Evolutionary conservation across 2,797 vertebrate genomes (phyloP).

Genomic region (Pitangus sulphuratus): DNA sequence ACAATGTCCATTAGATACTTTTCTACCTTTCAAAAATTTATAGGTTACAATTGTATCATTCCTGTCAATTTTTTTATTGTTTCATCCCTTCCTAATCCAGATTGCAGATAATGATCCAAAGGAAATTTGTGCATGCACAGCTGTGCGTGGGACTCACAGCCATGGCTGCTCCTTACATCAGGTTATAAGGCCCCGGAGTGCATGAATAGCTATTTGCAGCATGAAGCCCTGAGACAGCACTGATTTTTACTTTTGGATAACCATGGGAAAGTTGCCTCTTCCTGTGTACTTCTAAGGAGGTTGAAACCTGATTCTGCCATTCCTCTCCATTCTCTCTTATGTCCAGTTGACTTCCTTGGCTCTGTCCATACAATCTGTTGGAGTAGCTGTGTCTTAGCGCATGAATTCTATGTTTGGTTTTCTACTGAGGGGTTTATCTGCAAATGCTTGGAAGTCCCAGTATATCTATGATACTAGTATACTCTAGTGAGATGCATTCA

Average conservation of each 20-base stretch:
- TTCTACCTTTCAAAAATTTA: background rate
- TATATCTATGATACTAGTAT: background rate
- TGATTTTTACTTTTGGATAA: background rate
- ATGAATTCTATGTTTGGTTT: background rate
- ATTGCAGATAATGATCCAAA: no score
- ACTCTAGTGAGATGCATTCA: background rate
- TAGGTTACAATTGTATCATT: background rate
- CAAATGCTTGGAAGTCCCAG: background rate
- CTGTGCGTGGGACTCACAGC: background rate
- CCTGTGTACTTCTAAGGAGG: background rate
- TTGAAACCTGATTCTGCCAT: background rate
- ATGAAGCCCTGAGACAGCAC: background rate
- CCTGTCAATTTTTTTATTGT: background rate
- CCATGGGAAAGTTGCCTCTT: background rate
- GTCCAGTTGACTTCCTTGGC: background rate
- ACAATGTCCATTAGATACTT: background rate
- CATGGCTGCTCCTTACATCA: fast-evolving
- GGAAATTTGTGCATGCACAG: background rate
- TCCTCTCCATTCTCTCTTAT: background rate
- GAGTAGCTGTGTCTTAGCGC: background rate
- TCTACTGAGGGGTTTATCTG: background rate
- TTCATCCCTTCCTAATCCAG: background rate
- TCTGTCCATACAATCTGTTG: background rate
- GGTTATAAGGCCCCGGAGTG: no score
- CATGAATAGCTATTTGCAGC: background rate